Evolutionary conservation across 2,888 invertebrate genomes (phyloP).

Genomic region (Eupithecia centaureata): DNA sequence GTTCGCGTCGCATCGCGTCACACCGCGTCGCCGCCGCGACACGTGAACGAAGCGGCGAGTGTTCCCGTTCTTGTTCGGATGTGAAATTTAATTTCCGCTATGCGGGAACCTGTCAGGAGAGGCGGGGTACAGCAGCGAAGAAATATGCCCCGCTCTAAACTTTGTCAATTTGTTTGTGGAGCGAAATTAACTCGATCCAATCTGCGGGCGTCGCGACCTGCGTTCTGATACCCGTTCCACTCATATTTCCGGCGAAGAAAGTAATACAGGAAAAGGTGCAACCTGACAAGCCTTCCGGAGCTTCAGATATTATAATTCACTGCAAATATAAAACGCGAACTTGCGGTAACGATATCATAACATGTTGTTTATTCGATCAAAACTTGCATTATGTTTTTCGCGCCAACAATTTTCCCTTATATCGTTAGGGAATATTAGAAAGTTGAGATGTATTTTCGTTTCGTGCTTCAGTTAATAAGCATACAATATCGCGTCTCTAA

Average conservation of each 20-base stretch:
- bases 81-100: slow-evolving; percentile 84
- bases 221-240: slow-evolving; percentile 64
- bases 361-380: slow-evolving; percentile 47
- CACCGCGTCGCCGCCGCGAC: slow-evolving; percentile 59
- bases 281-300: slow-evolving; percentile 47
- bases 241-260: slow-evolving; percentile 67
- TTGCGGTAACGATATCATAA: slow-evolving; percentile 45
- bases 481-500: slow-evolving; percentile 41
- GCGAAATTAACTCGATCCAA: slow-evolving; percentile 84
- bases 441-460: slow-evolving; percentile 33
- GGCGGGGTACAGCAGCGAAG: slow-evolving; percentile 65
- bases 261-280: slow-evolving; percentile 61
- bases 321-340: slow-evolving; percentile 45
- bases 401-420: slow-evolving; percentile 42
- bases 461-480: slow-evolving; percentile 38
- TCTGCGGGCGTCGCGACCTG: slow-evolving; percentile 77
- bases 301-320: slow-evolving; percentile 39
- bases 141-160: slow-evolving; percentile 84
- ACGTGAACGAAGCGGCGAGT: slow-evolving; percentile 73
- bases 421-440: slow-evolving; percentile 36
- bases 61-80: slow-evolving; percentile 80
- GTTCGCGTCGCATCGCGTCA: slow-evolving; percentile 11
- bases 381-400: slow-evolving; percentile 47
- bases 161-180: slow-evolving; percentile 85
- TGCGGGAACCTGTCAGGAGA: slow-evolving; percentile 76